phyloP scores from a whole-genome alignment of 2,797 vertebrate species.

The Pachyuromys duprasi region DNA sequence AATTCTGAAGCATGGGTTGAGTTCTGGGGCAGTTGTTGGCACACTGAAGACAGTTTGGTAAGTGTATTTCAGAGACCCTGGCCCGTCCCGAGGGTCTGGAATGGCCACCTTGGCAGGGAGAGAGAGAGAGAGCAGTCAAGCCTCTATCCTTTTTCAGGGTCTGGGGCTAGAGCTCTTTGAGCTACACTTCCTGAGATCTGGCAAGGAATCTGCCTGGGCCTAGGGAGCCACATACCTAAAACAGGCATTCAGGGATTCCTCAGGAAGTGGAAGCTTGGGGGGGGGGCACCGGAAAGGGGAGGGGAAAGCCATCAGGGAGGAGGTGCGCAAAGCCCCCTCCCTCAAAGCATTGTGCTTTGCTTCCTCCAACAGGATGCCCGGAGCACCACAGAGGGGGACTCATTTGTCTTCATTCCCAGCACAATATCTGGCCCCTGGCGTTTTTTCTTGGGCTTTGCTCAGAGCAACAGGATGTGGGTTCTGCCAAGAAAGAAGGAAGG shows the following conservation, averaged over 20 bases:
- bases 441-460: slow-evolving; percentile 72
- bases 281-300: slow-evolving; percentile 64
- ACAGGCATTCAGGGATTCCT: slow-evolving; percentile 65
- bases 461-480: slow-evolving; percentile 75
- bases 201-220: slow-evolving; percentile 42
- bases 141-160: not conserved
- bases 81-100: not conserved
- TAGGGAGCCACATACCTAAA: slow-evolving; percentile 48
- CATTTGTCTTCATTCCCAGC: slow-evolving; percentile 75
- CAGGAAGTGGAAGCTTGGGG: slow-evolving; percentile 74
- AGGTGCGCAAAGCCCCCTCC: slow-evolving; percentile 57
- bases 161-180: slow-evolving; percentile 20
- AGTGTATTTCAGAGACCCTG: not conserved
- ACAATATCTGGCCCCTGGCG: slow-evolving; percentile 73
- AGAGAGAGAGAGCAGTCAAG: slow-evolving; percentile 14
- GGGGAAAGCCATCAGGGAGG: slow-evolving; percentile 20
- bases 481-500: slow-evolving; percentile 81
- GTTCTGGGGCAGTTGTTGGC: not conserved
- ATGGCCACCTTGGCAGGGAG: not conserved
- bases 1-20: not conserved
- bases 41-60: not conserved
- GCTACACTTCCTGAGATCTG: slow-evolving; percentile 48
- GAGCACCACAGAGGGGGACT: slow-evolving; percentile 68
- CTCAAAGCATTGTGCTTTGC: slow-evolving; percentile 76
- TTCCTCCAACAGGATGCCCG: slow-evolving; percentile 81